These are phyloP conservation scores for Pandemis heparana DNA, from an alignment of 2,888 invertebrate genomes.

Conservation along the genomic window DNA sequence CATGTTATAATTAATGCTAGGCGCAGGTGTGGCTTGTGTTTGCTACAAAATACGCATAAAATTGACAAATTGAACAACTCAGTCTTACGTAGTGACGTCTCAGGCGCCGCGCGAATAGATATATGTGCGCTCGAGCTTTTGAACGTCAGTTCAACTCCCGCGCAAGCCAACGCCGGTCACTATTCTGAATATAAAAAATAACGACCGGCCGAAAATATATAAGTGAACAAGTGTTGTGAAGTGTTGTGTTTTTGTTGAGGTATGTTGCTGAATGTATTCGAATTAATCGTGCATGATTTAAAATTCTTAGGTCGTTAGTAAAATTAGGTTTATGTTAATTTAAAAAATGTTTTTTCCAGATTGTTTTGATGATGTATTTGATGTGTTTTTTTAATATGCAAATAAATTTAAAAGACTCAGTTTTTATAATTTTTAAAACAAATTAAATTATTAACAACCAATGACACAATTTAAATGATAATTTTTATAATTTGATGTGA, in stretches of 20 bases:
- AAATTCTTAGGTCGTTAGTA: background rate
- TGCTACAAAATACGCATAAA: background rate
- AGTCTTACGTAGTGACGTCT: slow-evolving; percentile 6
- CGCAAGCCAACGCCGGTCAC: slow-evolving; percentile 15
- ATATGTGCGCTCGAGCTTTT: background rate
- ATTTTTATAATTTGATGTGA: background rate
- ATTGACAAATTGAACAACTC: slow-evolving; percentile 10
- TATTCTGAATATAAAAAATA: slow-evolving; percentile 1
- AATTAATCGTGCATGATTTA: background rate
- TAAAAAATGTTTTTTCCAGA: background rate
- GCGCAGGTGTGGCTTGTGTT: background rate
- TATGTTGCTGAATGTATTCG: background rate
- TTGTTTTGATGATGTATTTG: background rate
- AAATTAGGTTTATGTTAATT: background rate
- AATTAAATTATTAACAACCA: background rate
- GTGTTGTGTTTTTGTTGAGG: slow-evolving; percentile 10
- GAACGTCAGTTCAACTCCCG: slow-evolving; percentile 13
- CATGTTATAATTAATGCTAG: background rate
- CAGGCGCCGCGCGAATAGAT: background rate
- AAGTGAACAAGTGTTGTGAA: slow-evolving; percentile 1
- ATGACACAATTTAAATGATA: background rate
- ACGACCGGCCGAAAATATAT: slow-evolving; percentile 10
- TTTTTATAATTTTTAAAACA: background rate
- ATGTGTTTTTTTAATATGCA: background rate
- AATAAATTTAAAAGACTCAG: background rate